Base-by-base conservation (phyloP, 2,888 invertebrate genomes). In the Pharmacophagus antenor region DNA sequence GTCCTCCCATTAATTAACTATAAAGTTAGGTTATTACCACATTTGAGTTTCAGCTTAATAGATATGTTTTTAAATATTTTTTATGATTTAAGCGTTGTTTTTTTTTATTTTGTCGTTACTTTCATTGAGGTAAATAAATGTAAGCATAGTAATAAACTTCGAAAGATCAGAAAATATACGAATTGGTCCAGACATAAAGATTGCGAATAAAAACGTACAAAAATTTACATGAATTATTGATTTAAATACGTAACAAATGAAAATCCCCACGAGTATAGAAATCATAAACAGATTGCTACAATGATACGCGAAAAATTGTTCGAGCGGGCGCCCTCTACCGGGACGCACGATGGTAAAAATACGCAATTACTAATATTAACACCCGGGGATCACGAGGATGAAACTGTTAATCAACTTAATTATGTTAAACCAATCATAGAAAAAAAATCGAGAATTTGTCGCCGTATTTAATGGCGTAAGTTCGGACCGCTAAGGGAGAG, bases 291-390 rank as follows among this genome's bases (percentile, higher is more conserved):
- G 37, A 51, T 51, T 56, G 25, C n/a, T 31, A 31, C 48, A 44
- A 48, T 23, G 41, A 52, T 17, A 23, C 25, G 54, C 57, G 54
- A 56, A 56, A 52, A 61, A 18, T 41, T 52, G 42, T 49, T 21
- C 57, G 55, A 48, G 31, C 25, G 22, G 27, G 27, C 42, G 49
- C 56, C 31, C 57, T 44, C 56, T 50, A 20, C 49, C 46, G 55
- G 37, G 46, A 56, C 46, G 42, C 10, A 46, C 49, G 27, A 25
- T 54, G 31, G 22, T 59, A 42, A 48, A 44, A 58, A 52, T 41
- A 58, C 42, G 63, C 65, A 66, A 69, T 71, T 67, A 68, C 58
- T 60, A 60, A 66, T 65, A 67, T 65, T 68, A 66, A 69, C 64
- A 56, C 61, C 63, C 25, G 49, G 69, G 69, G 68, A 62, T 49